Base-by-base conservation (phyloP, 2,888 invertebrate species). In the Fragum fragum region DNA sequence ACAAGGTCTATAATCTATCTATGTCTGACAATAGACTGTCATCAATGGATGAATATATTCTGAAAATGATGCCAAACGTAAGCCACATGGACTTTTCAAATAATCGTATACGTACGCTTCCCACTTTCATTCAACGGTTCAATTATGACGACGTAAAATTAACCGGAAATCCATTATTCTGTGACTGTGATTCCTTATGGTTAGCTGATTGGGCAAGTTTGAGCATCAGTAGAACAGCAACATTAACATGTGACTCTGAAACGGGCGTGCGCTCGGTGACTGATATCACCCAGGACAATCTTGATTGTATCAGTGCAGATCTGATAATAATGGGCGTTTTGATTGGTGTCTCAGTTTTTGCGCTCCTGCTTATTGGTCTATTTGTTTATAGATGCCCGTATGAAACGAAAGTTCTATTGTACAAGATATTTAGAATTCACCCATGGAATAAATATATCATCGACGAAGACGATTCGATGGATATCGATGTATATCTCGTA, bases 111-210 rank as follows among this genome's bases (percentile, higher is more conserved):
- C 14, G n/a, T 9, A 16, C 55, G 11, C 11, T 87, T 11, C 85
- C 88, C 21, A 75, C 68, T 16, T 79, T 73, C 32, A 81, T 87
- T 0, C 80, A 85, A 26, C 77, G 71, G 26, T 73, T 83, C 18
- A 73, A 59, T 7, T 82, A 81, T 61, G 73, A 79, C 0, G 71
- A 83, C 14, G 79, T 86, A 0, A 28, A 36, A 14, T 23, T 88
- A 0, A 16, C 29, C 21, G 78, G 83, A 32, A 88, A 88, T 72
- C 80, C 80, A 1, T 39, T 87, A 9, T 36, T 72, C 18, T 88
- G 88, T 79, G 79, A 82, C 21, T 88, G 88, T 70, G 79, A 86
- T 52, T 86, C 85, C 47, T 73, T 83, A 6, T 88, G 88, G 88
- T 70, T 87, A 52, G 36, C 78, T 1, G 83, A 86, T 2, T 88